These are phyloP conservation scores for Prosopocoilus inquinatus DNA, from an alignment of 2,888 invertebrate species.

Conservation along the genomic window DNA sequence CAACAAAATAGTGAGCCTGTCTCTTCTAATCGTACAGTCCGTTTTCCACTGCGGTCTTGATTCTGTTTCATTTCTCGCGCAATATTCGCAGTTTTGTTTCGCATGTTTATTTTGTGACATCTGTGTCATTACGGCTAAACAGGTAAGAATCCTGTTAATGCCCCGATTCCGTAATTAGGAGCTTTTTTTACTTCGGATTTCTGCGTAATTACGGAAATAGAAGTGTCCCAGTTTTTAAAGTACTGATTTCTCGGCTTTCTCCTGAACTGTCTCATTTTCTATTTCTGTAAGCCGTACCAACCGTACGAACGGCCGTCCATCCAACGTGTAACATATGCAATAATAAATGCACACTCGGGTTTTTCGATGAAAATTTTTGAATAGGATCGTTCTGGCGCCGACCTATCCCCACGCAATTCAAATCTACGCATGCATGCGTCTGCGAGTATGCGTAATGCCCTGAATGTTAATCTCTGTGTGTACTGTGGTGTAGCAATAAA, in stretches of 20 bases:
- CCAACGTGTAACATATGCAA: conserved; percentile 14
- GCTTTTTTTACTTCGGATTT: conserved; percentile 18
- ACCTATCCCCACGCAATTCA: conserved; percentile 39
- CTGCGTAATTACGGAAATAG: conserved; percentile 32
- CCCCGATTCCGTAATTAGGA: conserved; percentile 25
- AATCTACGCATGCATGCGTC: conserved; percentile 38
- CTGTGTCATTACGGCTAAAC: conserved; percentile 41
- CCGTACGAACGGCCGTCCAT: conserved; percentile 10
- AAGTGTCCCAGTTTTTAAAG: conserved; percentile 31
- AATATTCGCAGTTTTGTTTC: conserved; percentile 41
- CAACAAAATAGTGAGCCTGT: conserved; percentile 55
- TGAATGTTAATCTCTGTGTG: conserved; percentile 3
- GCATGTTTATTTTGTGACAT: conserved; percentile 45
- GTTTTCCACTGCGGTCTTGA: conserved; percentile 50
- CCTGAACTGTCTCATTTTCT: conserved; percentile 23
- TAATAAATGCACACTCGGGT: conserved; percentile 13
- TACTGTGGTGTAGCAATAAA: neutral
- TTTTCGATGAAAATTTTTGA: conserved; percentile 28
- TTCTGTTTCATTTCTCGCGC: conserved; percentile 44
- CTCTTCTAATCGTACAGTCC: conserved; percentile 52
- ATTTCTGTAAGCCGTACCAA: conserved; percentile 21
- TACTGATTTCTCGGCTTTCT: conserved; percentile 24
- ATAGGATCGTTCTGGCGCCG: conserved; percentile 36
- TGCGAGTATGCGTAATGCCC: conserved; percentile 19
- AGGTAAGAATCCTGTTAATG: conserved; percentile 49